Evolutionary conservation across 2,797 vertebrate species (phyloP), one percentile per base, ranked within the genome.

Genomic region (Momotus momota): DNA sequence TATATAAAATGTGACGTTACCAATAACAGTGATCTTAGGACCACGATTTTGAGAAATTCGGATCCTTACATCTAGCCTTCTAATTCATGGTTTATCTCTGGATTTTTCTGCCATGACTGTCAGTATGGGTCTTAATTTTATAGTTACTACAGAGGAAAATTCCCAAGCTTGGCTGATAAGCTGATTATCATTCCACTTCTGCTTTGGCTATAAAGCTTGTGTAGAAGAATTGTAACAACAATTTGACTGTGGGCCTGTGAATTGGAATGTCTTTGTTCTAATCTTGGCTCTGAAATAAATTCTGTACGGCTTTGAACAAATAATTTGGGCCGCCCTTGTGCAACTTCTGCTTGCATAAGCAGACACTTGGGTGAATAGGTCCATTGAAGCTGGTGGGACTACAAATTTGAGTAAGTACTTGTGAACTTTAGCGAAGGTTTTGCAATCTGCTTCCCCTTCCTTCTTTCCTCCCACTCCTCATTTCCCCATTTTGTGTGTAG

Each of bases 311-410:
- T 96, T 73, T 96, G 94, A 96, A 84, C 93, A 96, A 95, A 94
- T 96, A 93, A 96, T 95, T 95, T 95, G 88, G 62, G 82, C 91
- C 1, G 31, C 66, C 93, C 94, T 96, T 97, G 91, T 96, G 91
- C 85, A 96, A 95, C 88, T 90, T 93, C 43, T 85, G 96, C 93
- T 97, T 97, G 94, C 95, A 96, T 95, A 95, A 97, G 91, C 88
- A 90, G 93, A 91, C 55, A 16, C 79, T 90, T 71, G 80, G 88
- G 94, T 95, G 93, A 97, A 96, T 94, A 95, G 91, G 78, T 93
- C 86, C 64, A 94, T 77, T 96, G 96, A 96, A 94, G 80, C 90
- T 95, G 88, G 31, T 79, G 57, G 71, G 83, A 74, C 93, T 93
- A 64, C 86, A 86, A 88, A 86, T 96, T 94, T 93, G 67, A 96